Base-by-base conservation (phyloP, 2,888 invertebrate genomes). In the Diarsia dahlii region DNA sequence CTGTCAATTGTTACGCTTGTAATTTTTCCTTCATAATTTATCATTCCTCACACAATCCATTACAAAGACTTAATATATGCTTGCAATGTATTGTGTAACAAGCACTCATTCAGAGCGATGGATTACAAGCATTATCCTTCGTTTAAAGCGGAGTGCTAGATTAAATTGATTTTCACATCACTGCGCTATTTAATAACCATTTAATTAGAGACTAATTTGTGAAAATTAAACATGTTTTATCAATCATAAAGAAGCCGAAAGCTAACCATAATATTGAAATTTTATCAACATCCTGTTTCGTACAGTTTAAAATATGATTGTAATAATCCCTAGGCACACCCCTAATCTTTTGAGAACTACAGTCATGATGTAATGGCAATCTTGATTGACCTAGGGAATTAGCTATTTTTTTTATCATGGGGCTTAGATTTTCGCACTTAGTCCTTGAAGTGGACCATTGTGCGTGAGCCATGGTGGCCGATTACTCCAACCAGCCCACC, bases 31-130 rank as follows among this genome's bases (percentile, higher is more conserved):
- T 39, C 8, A 39, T 39, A n/a, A n/a, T n/a, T n/a, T n/a, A 39
- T 39, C 39, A 39, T 39, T 8, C 39, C 39, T 39, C 8, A 39
- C 39, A 39, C 39, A 39, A 39, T 39, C 39, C 39, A 39, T 39
- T 6, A 28, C 6, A 39, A 39, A 8, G 39, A 39, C 39, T 39
- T 8, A n/a, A n/a, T n/a, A n/a, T n/a, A 6, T 39, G 12, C 13
- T 2, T 62, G 39, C 20, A 1, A 62, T 39, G 23, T 1, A 34
- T 46, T n/a, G 15, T 46, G 5, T 9, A 20, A 23, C 13, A 34
- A 58, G 95, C 95, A 95, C 91, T 92, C 84, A 88, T 92, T 95
- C 95, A 95, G 95, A 93, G 89, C 95, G 90, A 88, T 86, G 90
- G 89, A 92, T 89, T 82, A 71, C 58, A 74, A 94, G 92, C 67